These are phyloP conservation scores for Percina caprodes DNA, from an alignment of 2,113 vertebrate genomes.

Conservation along the genomic window DNA sequence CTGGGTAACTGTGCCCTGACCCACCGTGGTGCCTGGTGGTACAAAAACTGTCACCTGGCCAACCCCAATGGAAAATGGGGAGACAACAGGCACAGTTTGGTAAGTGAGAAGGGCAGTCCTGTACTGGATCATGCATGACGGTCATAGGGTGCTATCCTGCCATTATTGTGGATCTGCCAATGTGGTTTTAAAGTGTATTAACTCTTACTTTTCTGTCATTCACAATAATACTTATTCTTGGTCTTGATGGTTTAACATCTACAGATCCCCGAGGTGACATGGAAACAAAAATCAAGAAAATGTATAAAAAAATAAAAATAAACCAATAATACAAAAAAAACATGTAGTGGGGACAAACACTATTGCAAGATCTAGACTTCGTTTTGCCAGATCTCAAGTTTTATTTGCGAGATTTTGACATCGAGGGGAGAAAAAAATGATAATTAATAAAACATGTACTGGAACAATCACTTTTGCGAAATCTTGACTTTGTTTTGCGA, in stretches of 20 bases:
- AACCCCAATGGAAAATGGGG: slow-evolving; percentile 89
- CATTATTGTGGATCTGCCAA: neutral
- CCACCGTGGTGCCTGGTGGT: slow-evolving; percentile 91
- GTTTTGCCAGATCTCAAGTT: no score
- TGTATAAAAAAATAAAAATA: no score
- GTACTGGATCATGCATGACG: neutral
- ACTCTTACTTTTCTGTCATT: neutral
- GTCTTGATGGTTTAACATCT: neutral
- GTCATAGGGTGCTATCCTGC: neutral
- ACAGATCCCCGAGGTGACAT: no score
- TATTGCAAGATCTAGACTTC: no score
- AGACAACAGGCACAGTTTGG: slow-evolving; percentile 89
- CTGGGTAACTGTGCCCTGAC: slow-evolving; percentile 90
- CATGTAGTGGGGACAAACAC: no score
- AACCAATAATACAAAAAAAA: no score
- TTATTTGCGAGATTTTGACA: no score
- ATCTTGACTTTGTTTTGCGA: no score
- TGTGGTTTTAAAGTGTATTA: neutral
- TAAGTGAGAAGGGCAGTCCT: slow-evolving; percentile 69
- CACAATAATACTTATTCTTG: neutral
- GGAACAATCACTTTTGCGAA: no score
- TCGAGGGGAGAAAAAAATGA: no score
- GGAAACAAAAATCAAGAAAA: no score
- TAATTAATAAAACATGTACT: no score
- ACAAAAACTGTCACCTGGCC: slow-evolving; percentile 92